Evolutionary conservation across 2,113 vertebrate genomes (phyloP).

Genomic region (Marmota monax): DNA sequence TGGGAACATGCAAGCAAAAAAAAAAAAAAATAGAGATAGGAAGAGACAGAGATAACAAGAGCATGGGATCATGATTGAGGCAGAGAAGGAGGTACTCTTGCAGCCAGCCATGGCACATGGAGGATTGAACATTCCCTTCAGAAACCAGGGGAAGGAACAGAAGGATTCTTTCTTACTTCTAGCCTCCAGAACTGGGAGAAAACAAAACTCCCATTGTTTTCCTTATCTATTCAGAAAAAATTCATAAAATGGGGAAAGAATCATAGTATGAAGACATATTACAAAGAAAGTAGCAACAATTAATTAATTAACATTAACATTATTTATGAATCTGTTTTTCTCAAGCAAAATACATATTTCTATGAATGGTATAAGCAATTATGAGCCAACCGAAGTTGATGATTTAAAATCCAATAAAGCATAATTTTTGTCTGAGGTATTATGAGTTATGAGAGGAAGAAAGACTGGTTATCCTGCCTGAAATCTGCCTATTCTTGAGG

Average conservation of each 20-base stretch:
- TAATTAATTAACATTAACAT: neutral
- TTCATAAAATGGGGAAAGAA: neutral
- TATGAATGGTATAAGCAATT: neutral
- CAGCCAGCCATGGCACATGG: neutral
- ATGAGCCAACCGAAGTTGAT: neutral
- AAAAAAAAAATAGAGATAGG: too few relatives aligned
- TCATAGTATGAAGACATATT: neutral
- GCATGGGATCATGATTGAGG: neutral
- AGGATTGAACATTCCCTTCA: fast-evolving
- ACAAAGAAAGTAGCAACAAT: neutral
- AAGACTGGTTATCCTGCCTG: neutral
- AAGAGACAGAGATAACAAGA: too few relatives aligned
- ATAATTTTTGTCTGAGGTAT: neutral
- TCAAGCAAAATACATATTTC: neutral
- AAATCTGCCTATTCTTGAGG: neutral
- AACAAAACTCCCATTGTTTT: neutral
- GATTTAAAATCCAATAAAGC: neutral
- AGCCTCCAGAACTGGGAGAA: neutral
- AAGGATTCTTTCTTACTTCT: fast-evolving
- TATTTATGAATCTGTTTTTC: neutral
- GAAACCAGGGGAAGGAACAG: fast-evolving
- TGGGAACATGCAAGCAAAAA: too few relatives aligned
- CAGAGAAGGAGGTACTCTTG: neutral
- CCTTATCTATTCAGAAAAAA: neutral
- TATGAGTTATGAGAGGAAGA: neutral